A percentile compares a stretch with the other conserved stretches of the same genome.
Evolutionary conservation across 2,113 vertebrate species (phyloP).

Genomic region (Menidia beryllina): DNA sequence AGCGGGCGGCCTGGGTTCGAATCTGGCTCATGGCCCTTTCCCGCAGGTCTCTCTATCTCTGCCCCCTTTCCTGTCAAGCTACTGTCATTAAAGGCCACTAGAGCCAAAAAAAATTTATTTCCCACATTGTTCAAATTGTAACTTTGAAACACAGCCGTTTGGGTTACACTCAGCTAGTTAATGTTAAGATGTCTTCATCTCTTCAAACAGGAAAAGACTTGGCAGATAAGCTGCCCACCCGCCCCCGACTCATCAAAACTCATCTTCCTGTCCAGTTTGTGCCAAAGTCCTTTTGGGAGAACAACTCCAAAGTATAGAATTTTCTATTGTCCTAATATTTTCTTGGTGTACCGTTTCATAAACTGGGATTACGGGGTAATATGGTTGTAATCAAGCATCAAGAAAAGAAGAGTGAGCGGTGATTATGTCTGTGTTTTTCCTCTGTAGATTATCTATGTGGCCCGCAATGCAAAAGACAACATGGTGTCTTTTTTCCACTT

Average conservation of each 20-base stretch:
- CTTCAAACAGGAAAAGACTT: constrained; percentile 60
- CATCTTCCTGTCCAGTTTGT: constrained; percentile 84
- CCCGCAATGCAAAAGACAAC: constrained; percentile 89
- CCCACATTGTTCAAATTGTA: no score
- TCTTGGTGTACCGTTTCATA: not conserved
- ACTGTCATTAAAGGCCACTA: no score
- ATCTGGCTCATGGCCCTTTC: no score
- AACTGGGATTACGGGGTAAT: no score
- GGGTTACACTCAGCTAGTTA: not conserved
- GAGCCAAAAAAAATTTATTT: no score
- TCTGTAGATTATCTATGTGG: constrained; percentile 85
- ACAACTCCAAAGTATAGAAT: constrained; percentile 82
- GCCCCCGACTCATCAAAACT: constrained; percentile 85
- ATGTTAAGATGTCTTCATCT: not conserved
- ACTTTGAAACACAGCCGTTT: no score
- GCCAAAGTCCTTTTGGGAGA: constrained; percentile 85
- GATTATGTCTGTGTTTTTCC: not conserved
- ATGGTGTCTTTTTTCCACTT: constrained; percentile 89
- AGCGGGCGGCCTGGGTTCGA: no score
- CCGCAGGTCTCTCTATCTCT: no score
- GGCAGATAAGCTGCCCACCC: constrained; percentile 65
- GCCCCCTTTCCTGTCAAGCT: no score
- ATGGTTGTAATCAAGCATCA: not conserved
- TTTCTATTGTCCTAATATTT: not conserved
- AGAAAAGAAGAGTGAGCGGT: not conserved